Percentiles rank a stretch among this genome's conserved stretches.
These are phyloP conservation scores for Diarsia mendica DNA, from an alignment of 2,888 invertebrate species.

Conservation along the genomic window DNA sequence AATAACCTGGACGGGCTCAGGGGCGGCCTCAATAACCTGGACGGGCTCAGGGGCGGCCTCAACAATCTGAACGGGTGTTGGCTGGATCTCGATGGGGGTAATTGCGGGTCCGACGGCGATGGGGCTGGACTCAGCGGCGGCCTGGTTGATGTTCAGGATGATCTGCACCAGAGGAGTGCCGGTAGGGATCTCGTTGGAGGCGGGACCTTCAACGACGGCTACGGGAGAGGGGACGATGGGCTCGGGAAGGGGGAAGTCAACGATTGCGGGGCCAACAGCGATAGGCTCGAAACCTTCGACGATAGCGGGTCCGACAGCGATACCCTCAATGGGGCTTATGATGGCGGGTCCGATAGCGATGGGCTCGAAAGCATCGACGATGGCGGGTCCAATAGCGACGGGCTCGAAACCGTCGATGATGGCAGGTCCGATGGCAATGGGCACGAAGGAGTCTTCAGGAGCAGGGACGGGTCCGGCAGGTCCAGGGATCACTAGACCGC, in stretches of 20 bases:
- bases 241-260: neutral
- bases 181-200: constrained; percentile 37
- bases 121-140: constrained; percentile 19
- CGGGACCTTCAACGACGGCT: constrained; percentile 11
- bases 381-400: constrained; percentile 62
- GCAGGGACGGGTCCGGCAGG: constrained; percentile 50
- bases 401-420: constrained; percentile 48
- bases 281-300: constrained; percentile 9
- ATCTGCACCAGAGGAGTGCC: constrained; percentile 71
- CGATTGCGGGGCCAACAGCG: constrained; percentile 58
- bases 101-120: constrained; percentile 41
- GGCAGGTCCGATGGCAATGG: constrained; percentile 57
- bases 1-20: constrained; percentile 34
- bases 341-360: constrained; percentile 63
- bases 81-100: constrained; percentile 12
- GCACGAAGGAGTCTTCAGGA: constrained; percentile 33
- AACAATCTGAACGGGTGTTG: constrained; percentile 38
- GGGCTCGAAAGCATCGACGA: constrained; percentile 67
- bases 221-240: constrained; percentile 38
- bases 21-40: constrained; percentile 42
- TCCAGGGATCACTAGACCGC: constrained; percentile 45
- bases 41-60: constrained; percentile 33
- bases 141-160: constrained; percentile 69
- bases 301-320: constrained; percentile 63
- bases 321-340: constrained; percentile 67